Conservation (phyloP, 1,140 invertebrate species). For the Cherax destructor region DNA sequence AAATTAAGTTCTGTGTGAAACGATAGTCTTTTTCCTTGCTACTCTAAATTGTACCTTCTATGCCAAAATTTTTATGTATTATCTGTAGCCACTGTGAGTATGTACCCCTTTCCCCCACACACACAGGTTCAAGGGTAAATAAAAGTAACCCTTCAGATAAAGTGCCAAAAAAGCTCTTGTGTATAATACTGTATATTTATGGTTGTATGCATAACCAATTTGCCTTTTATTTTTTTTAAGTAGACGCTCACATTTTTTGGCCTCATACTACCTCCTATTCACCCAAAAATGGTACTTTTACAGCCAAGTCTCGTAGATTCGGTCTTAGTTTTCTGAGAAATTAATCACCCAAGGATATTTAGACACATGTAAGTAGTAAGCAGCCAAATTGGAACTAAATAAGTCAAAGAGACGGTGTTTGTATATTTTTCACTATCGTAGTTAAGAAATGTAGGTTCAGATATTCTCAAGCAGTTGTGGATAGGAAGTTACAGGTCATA, state of each 20-base stretch:
- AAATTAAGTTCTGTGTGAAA: conserved; percentile 25
- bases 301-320: conserved; percentile 16
- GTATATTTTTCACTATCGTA: no score
- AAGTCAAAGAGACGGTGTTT: neutral
- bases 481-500: no score
- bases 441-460: no score
- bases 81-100: conserved; percentile 61
- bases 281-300: conserved; percentile 31
- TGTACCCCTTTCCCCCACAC: conserved; percentile 28
- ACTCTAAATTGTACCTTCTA: conserved; percentile 45
- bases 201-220: conserved; percentile 67
- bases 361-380: no score
- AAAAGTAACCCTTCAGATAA: conserved; percentile 45
- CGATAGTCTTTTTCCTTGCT: conserved; percentile 41
- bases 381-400: neutral
- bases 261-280: conserved; percentile 59
- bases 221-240: conserved; percentile 58
- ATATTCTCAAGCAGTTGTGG: no score
- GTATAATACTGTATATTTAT: conserved; percentile 42
- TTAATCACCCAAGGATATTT: no score
- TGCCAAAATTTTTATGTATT: conserved; percentile 50
- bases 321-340: neutral
- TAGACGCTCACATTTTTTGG: conserved; percentile 65
- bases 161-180: conserved; percentile 54
- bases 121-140: conserved; percentile 47